Evolutionary conservation across 2,113 vertebrate species (phyloP).

Genomic region (Anser cygnoides): DNA sequence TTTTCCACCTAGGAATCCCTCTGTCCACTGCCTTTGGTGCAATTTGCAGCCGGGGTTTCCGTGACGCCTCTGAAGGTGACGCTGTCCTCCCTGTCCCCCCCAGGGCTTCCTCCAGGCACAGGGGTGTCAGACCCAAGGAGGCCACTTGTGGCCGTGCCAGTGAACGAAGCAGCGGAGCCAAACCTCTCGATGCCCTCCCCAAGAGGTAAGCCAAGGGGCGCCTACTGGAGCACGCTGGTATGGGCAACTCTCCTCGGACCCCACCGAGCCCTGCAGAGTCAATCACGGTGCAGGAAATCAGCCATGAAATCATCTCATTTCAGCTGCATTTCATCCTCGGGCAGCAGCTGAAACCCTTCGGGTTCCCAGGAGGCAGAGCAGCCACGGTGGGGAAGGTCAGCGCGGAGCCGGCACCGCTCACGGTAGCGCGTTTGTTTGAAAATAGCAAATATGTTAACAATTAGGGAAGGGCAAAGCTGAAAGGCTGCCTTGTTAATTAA

Average conservation of each 20-base stretch:
- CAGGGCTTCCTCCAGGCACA: neutral
- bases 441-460: constrained; percentile 83
- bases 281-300: constrained; percentile 35
- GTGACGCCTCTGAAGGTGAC: neutral
- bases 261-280: neutral
- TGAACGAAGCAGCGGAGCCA: neutral
- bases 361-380: neutral
- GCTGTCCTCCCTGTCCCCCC: neutral
- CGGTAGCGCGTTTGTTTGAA: constrained; percentile 69
- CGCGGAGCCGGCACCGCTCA: constrained; percentile 44
- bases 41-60: neutral
- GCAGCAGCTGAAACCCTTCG: neutral
- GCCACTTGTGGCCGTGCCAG: neutral
- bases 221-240: neutral
- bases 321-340: constrained; percentile 43
- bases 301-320: constrained; percentile 61
- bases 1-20: constrained; percentile 15
- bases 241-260: neutral
- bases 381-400: neutral
- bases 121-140: fast-evolving
- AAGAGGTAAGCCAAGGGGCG: neutral
- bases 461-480: constrained; percentile 79
- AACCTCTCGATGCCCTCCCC: neutral
- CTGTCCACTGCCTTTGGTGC: neutral
- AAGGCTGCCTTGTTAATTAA: constrained; percentile 81